A percentile compares a stretch with the other conserved stretches of the same genome.
phyloP scores from a whole-genome alignment of 2,113 vertebrate genomes.

The Elephas maximus region DNA sequence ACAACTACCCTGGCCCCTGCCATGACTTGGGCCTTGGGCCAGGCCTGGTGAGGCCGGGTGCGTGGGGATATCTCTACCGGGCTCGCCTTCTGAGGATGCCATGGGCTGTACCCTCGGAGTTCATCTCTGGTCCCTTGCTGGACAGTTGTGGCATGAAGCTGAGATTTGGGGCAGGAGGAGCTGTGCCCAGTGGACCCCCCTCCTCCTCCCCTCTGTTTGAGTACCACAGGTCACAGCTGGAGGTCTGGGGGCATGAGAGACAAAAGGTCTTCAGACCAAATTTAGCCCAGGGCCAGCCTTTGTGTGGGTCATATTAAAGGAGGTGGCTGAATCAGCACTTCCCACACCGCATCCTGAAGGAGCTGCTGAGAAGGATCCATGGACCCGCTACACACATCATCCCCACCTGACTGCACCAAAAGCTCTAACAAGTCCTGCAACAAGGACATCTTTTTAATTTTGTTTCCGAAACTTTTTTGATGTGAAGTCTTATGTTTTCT shows the following conservation, averaged over 20 bases:
- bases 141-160: background rate
- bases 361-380: background rate
- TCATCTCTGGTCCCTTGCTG: background rate
- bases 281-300: background rate
- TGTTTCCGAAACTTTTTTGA: background rate
- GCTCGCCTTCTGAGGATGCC: no score
- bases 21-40: background rate
- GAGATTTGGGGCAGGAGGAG: background rate
- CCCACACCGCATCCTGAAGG: background rate
- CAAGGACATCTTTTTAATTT: background rate
- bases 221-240: background rate
- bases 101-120: background rate
- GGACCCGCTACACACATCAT: no score
- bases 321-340: background rate
- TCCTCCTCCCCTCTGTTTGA: background rate
- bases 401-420: background rate
- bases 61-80: background rate
- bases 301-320: background rate
- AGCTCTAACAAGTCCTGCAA: constrained; percentile 16
- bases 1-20: background rate
- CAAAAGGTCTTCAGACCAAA: background rate
- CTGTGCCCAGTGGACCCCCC: no score
- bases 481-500: background rate
- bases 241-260: background rate
- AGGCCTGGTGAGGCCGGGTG: background rate